These are phyloP conservation scores for Tyto alba DNA, from an alignment of 2,113 vertebrate species.

Conservation along the genomic window DNA sequence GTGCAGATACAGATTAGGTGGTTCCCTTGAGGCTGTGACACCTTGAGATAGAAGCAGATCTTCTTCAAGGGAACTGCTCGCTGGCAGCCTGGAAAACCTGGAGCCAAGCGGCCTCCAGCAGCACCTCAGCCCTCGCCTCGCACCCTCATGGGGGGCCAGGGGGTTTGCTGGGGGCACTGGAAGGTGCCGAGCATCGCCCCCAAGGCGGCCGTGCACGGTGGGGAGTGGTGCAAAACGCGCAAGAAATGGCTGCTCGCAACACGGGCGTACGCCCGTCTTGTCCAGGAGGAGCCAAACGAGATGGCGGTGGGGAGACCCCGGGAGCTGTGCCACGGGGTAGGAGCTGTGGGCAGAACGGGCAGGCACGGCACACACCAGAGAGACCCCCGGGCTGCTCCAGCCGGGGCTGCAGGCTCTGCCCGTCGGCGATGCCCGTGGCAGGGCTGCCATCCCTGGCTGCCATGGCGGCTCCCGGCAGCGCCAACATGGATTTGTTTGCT, in stretches of 20 bases:
- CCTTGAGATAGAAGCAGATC: conserved; percentile 57
- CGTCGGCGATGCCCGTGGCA: rapidly evolving
- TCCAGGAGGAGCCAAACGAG: neutral
- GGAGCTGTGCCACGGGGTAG: neutral
- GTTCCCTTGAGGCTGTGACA: conserved; percentile 63
- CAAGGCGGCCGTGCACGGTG: rapidly evolving
- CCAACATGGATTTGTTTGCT: neutral
- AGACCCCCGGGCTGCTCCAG: neutral
- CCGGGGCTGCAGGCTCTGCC: neutral
- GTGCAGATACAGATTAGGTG: conserved; percentile 60
- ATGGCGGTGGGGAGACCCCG: rapidly evolving
- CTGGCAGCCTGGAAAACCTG: conserved; percentile 62
- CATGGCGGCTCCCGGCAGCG: rapidly evolving
- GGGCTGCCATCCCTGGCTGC: neutral
- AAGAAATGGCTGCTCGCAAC: neutral
- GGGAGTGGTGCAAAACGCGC: rapidly evolving
- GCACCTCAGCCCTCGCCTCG: neutral
- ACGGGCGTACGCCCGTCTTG: rapidly evolving
- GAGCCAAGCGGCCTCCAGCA: neutral
- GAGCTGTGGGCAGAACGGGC: rapidly evolving
- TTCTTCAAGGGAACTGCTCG: conserved; percentile 55
- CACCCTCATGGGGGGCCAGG: rapidly evolving
- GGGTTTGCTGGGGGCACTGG: neutral
- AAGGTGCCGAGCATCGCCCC: neutral
- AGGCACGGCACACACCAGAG: rapidly evolving